Conservation (phyloP, 2,797 vertebrate genomes). For the Cirrhinus molitorella region DNA sequence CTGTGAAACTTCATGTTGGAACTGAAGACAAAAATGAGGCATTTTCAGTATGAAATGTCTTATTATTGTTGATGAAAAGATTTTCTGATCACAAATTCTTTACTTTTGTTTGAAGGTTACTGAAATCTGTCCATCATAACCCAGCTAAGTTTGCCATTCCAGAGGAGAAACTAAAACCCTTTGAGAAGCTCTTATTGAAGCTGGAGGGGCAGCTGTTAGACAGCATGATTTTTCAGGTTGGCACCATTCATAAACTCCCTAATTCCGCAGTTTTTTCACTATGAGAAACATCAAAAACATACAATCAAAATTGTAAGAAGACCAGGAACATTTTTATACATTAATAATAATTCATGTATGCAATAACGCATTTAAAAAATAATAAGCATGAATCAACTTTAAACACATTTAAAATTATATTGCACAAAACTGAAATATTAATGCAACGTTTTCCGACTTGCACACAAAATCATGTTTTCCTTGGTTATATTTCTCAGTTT, state of each 20-base stretch:
- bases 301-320: too few relatives aligned
- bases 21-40: not conserved
- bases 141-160: constrained; percentile 95
- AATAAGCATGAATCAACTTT: too few relatives aligned
- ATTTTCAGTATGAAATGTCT: not conserved
- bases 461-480: too few relatives aligned
- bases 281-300: too few relatives aligned
- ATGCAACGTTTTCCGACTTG: too few relatives aligned
- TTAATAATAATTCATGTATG: too few relatives aligned
- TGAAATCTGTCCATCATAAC: constrained; percentile 98
- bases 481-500: too few relatives aligned
- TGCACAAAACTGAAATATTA: too few relatives aligned
- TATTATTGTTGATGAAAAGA: not conserved
- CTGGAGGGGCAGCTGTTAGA: constrained; percentile 95
- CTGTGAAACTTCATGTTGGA: not conserved
- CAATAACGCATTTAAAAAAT: too few relatives aligned
- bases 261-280: too few relatives aligned
- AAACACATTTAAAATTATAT: too few relatives aligned
- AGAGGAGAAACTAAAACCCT: constrained; percentile 96
- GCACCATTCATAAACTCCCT: not conserved
- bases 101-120: constrained; percentile 78
- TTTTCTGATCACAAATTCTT: not conserved
- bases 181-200: constrained; percentile 95
- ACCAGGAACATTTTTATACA: too few relatives aligned
- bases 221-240: constrained; percentile 95